Percentiles rank a stretch among this genome's conserved stretches.
Conservation (phyloP, 2,113 vertebrate species). For the Ochotona curzoniae region DNA sequence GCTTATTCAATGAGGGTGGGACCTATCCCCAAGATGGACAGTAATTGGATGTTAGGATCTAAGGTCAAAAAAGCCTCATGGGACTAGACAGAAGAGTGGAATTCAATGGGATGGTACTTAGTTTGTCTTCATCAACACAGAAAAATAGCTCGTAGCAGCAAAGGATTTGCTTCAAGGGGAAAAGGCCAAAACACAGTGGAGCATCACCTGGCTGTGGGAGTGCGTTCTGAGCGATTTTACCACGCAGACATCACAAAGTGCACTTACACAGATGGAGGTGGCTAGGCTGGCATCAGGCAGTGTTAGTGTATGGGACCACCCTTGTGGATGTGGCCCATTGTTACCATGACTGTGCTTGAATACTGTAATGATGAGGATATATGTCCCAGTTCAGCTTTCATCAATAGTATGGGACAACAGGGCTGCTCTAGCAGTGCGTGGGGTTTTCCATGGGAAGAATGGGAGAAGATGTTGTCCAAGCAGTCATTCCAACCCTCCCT, state of each 20-base stretch:
- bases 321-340: too few species aligned
- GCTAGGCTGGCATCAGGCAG: too few species aligned
- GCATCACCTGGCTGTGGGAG: too few species aligned
- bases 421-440: not conserved
- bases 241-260: too few species aligned
- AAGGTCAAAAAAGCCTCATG: not conserved
- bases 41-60: not conserved
- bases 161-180: not conserved
- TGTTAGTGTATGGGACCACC: too few species aligned
- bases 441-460: not conserved
- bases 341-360: not conserved
- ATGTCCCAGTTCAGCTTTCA: not conserved
- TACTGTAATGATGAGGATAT: not conserved
- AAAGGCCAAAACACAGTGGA: not conserved
- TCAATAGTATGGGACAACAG: not conserved
- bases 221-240: too few species aligned
- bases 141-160: not conserved
- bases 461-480: fast-evolving
- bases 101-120: not conserved
- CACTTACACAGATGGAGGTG: too few species aligned
- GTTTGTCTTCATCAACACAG: not conserved
- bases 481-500: not conserved
- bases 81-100: not conserved
- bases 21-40: not conserved
- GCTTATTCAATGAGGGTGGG: conserved; percentile 43